These are phyloP conservation scores for Saccopteryx bilineata DNA, from an alignment of 2,113 vertebrate species.

Conservation along the genomic window DNA sequence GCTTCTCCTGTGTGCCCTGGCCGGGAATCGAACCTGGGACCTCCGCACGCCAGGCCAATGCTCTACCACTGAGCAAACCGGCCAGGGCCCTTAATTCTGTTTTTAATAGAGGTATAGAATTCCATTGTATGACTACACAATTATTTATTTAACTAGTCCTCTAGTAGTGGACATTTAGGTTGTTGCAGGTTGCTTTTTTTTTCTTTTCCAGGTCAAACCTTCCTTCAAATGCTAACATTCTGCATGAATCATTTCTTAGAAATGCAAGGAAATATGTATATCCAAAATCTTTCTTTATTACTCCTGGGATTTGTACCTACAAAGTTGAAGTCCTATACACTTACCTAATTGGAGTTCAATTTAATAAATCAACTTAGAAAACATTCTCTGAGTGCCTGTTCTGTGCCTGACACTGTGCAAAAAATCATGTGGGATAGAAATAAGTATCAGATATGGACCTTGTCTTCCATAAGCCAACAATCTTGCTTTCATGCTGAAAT, in stretches of 20 bases:
- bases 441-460: not conserved
- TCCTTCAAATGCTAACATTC: constrained; percentile 44
- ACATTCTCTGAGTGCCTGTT: not conserved
- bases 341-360: constrained; percentile 5
- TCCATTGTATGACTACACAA: not conserved
- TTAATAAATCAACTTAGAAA: constrained; percentile 48
- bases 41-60: too few relatives aligned
- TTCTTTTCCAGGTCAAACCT: constrained; percentile 17
- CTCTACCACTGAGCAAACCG: too few relatives aligned
- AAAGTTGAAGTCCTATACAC: not conserved
- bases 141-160: constrained; percentile 23
- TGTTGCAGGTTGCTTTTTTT: not conserved
- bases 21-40: too few relatives aligned
- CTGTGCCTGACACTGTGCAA: constrained; percentile 7
- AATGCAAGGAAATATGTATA: constrained; percentile 8
- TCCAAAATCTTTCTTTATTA: not conserved
- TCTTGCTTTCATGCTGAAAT: constrained; percentile 38
- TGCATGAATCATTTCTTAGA: constrained; percentile 10
- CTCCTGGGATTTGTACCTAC: constrained; percentile 14
- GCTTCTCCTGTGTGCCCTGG: not conserved
- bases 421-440: constrained; percentile 1
- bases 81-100: not conserved
- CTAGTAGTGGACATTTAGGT: not conserved
- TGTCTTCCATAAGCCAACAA: constrained; percentile 4
- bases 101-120: constrained; percentile 42